Base-by-base conservation (phyloP, 1,140 invertebrate genomes). In the Trissolcus basalis region DNA sequence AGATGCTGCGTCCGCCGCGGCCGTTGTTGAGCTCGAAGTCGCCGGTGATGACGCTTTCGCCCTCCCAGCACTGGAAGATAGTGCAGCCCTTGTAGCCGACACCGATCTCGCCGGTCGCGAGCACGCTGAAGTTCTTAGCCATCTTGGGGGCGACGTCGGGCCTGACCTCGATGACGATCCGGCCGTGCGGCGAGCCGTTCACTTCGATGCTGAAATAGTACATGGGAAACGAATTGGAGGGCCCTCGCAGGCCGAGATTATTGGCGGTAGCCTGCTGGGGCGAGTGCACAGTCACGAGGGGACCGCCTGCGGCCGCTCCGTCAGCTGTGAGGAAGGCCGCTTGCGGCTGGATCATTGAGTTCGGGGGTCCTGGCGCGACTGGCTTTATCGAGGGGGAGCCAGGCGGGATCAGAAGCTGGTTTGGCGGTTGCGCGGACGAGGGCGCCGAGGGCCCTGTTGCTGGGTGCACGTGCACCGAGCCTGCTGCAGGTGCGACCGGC, bases 121-220 rank as follows among this genome's bases (percentile, higher is more conserved):
- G 87, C 0, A 93, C 90, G 64, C 92, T 91, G 86, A 97, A 98
- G 86, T 98, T 98, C 83, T 95, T 94, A 15, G 94, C 93, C 91
- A 97, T 98, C 81, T 93, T 95, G 3, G 96, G 96, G 2, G 95
- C 95, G 4, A 93, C 92, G 85, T 97, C 94, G 6, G 92, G 92
- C 72, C 94, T 91, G 7, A 96, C 92, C 89, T 97, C 94, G 71
- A 96, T 93, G 4, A 96, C 91, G 51, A 96, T 91, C 12, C 95
- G 89, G 0, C 95, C 95, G 59, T 92, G 90, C 0, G 91, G 90
- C 13, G 90, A 84, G 10, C 93, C 92, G 81, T 94, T 93, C 11
- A 94, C 76, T 77, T 95, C 94, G 67, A 95, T 91, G 79, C 94
- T 93, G 82, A 95, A 93, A 81, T 90, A 95, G 80, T 93, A 95